Conservation (phyloP, 2,888 invertebrate species). For the Temnothorax rugatulus region DNA sequence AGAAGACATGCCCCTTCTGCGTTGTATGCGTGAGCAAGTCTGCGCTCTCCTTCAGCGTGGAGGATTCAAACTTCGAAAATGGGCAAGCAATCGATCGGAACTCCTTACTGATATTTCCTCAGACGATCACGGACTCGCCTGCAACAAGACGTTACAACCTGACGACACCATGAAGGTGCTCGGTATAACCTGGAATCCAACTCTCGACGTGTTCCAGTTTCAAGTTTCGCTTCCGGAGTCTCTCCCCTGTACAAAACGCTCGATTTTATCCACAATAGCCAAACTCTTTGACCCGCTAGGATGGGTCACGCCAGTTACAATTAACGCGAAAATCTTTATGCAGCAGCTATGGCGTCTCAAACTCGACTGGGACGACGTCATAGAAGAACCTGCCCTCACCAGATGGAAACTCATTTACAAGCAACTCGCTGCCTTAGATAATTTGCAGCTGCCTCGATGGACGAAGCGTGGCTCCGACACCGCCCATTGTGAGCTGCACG, state of each 20-base stretch:
- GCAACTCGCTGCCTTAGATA: too few relatives aligned
- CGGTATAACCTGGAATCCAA: not conserved
- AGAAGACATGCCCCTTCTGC: too few relatives aligned
- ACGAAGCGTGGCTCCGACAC: too few relatives aligned
- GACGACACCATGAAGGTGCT: not conserved
- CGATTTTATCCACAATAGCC: not conserved
- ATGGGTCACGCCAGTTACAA: not conserved
- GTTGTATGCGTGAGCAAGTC: too few relatives aligned
- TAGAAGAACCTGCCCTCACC: not conserved
- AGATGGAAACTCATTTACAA: too few relatives aligned
- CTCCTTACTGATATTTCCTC: too few relatives aligned
- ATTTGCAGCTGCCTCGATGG: too few relatives aligned
- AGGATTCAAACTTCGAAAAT: too few relatives aligned
- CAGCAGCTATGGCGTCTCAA: not conserved
- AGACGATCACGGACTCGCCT: too few relatives aligned
- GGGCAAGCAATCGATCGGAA: too few relatives aligned
- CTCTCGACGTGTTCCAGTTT: not conserved
- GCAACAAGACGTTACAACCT: accelerated
- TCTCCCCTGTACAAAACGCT: not conserved
- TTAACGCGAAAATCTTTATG: not conserved
- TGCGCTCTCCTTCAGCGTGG: too few relatives aligned
- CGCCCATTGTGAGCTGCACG: too few relatives aligned
- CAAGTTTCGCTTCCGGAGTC: not conserved
- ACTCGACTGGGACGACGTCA: not conserved
- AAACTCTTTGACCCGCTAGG: not conserved